Percentiles rank a stretch among this genome's conserved stretches.
Conservation (phyloP, 2,797 vertebrate species). For the Morelia viridis region DNA sequence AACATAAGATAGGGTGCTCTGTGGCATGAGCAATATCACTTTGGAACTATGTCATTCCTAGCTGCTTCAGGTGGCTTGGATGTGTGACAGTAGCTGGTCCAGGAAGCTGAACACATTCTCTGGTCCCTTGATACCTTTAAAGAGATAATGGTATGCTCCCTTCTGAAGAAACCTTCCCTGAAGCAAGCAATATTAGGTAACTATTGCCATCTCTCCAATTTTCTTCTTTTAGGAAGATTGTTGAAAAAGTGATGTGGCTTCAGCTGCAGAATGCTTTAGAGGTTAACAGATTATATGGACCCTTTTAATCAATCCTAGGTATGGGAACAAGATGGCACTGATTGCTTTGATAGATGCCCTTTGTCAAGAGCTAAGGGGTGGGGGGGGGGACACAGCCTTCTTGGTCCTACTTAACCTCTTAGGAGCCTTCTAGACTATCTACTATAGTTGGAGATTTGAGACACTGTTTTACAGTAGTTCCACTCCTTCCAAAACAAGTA, state of each 20-base stretch:
- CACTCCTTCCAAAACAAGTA: neutral
- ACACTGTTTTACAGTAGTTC: neutral
- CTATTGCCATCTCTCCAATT: neutral
- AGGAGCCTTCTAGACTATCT: neutral
- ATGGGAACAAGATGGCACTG: neutral
- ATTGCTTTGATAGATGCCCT: neutral
- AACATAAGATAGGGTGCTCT: neutral
- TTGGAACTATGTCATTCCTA: neutral
- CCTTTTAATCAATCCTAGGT: neutral
- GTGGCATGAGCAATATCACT: neutral
- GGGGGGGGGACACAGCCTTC: neutral
- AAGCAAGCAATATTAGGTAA: neutral
- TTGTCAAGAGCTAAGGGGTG: neutral
- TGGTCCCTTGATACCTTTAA: neutral
- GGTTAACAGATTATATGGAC: neutral
- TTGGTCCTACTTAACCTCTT: neutral
- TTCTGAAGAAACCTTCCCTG: neutral
- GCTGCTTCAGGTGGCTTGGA: neutral
- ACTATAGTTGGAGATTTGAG: neutral
- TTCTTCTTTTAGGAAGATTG: neutral
- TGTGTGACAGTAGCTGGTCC: neutral
- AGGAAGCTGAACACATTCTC: neutral
- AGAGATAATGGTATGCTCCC: neutral
- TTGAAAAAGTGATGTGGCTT: neutral
- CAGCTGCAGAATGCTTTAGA: neutral